A percentile compares a stretch with the other conserved stretches of the same genome.
These are phyloP conservation scores for Drosophila orosa DNA, from an alignment of 1,140 invertebrate genomes.

Conservation along the genomic window DNA sequence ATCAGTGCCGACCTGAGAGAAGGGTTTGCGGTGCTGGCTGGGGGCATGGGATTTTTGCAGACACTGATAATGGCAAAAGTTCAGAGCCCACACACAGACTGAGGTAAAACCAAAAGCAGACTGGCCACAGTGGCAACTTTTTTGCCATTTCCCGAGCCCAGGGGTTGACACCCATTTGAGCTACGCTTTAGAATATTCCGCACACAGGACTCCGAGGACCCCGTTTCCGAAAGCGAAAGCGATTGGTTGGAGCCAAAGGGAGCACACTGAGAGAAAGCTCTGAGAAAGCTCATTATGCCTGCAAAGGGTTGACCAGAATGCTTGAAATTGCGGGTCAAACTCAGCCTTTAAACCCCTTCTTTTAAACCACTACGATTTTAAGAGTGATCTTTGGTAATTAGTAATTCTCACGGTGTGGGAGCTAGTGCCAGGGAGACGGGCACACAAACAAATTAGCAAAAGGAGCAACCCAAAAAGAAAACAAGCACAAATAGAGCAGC, in stretches of 20 bases:
- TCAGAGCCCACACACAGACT: conserved; percentile 25
- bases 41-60: conserved; percentile 12
- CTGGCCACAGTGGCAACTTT: conserved; percentile 53
- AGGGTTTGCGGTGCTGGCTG: conserved; percentile 12
- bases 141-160: conserved; percentile 39
- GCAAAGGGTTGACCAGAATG: not conserved
- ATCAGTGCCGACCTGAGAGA: conserved; percentile 35
- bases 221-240: conserved; percentile 49
- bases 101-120: conserved; percentile 50
- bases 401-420: conserved; percentile 8
- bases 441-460: conserved; percentile 80
- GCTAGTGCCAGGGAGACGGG: conserved; percentile 36
- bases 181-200: conserved; percentile 57
- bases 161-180: conserved; percentile 73
- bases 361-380: not conserved
- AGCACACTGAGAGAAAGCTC: conserved; percentile 4
- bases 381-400: not conserved
- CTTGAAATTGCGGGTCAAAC: not conserved
- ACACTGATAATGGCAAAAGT: conserved; percentile 69
- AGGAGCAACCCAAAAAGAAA: conserved; percentile 71
- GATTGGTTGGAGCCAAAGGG: conserved; percentile 15
- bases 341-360: rapidly evolving
- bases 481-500: conserved; percentile 66
- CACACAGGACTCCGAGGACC: conserved; percentile 41
- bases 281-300: not conserved